Evolutionary conservation across 2,797 vertebrate species (phyloP).

Genomic region (Clarias platycephalus): DNA sequence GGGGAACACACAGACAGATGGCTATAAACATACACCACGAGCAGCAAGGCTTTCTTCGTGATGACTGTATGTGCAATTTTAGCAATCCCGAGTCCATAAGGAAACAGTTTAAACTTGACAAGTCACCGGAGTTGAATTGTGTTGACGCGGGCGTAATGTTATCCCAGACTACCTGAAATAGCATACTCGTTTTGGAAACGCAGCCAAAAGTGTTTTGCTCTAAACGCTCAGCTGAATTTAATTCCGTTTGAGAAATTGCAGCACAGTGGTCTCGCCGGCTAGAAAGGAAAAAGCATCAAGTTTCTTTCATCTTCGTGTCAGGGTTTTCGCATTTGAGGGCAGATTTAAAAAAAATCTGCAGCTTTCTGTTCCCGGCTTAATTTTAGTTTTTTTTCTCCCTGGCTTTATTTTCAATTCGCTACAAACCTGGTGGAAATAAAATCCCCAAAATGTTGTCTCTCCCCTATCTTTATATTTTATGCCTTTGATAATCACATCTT

Average conservation of each 20-base stretch:
- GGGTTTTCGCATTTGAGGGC: conserved; percentile 17
- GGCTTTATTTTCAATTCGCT: not conserved
- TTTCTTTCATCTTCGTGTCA: conserved; percentile 35
- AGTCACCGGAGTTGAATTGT: not conserved
- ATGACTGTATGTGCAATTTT: not conserved
- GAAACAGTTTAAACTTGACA: not conserved
- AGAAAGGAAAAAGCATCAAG: conserved; percentile 8
- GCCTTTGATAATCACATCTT: conserved; percentile 12
- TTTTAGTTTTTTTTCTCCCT: not conserved
- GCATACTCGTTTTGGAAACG: conserved; percentile 1
- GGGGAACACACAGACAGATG: not conserved
- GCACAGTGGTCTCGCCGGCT: conserved; percentile 11
- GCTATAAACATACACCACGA: not conserved
- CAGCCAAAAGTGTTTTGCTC: conserved; percentile 6
- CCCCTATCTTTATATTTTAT: not conserved
- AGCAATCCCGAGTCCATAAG: not conserved
- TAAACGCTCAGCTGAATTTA: conserved; percentile 33
- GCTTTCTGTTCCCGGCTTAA: not conserved
- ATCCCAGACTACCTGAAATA: not conserved
- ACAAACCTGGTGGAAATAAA: conserved; percentile 19
- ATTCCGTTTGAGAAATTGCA: conserved; percentile 32
- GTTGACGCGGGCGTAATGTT: not conserved
- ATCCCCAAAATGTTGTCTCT: not conserved
- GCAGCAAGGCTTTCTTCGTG: not conserved
- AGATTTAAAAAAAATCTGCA: not conserved